Evolutionary conservation across 1,140 invertebrate genomes (phyloP), one percentile per base, ranked within the genome.

Genomic region (Paralvinella palmiformis): DNA sequence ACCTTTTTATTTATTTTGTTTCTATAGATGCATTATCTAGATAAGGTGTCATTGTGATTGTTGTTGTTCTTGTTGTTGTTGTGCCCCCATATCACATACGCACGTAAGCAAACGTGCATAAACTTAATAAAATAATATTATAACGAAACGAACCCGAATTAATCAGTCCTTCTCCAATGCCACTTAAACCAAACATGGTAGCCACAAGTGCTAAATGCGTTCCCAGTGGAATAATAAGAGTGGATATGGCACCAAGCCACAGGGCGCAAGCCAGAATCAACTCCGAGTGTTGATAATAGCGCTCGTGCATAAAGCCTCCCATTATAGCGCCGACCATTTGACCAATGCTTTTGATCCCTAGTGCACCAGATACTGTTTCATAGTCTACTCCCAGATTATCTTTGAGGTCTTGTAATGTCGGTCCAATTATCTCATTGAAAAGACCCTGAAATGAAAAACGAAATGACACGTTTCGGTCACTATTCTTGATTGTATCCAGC

Each of bases 401-500:
- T 22, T 27, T 52, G 24, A 52, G 31, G 48, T 52, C 24, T 29
- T 22, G 48, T 29, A 52, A 22, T 7, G 48, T 52, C n/a, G 48
- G 48, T 22, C 48, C 48, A 13, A 22, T 52, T 22, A 52, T 52
- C 17, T 52, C 48, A 4, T 22, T 17, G 31, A 27, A 52, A 22
- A 52, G 31, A 52, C 48, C 48, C 48, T 52, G 17, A 52, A 52
- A 52, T 29, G 48, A 52, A n/a, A n/a, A n/a, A n/a, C n/a, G n/a
- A n/a, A n/a, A n/a, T n/a, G n/a, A n/a, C n/a, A n/a, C n/a, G n/a
- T n/a, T n/a, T n/a, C n/a, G n/a, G n/a, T n/a, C n/a, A n/a, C n/a
- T n/a, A n/a, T n/a, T n/a, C n/a, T n/a, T n/a, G n/a, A n/a, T n/a
- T n/a, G n/a, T n/a, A n/a, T n/a, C n/a, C n/a, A n/a, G n/a, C n/a